Evolutionary conservation across 2,113 vertebrate genomes (phyloP).

Genomic region (Ovibos moschatus): DNA sequence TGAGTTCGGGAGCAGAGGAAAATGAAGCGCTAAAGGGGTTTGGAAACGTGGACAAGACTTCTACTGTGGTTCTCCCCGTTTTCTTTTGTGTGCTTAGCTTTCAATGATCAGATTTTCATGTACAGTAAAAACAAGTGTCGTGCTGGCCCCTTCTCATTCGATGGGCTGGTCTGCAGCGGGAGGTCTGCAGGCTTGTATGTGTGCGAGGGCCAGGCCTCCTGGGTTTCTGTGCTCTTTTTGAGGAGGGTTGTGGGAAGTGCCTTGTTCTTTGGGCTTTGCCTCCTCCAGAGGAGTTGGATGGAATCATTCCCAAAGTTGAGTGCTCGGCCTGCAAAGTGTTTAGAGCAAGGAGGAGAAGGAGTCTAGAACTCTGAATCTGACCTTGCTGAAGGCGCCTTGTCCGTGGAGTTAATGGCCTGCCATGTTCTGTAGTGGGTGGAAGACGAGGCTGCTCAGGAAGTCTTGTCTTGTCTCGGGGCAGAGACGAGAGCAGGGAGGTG

Average conservation of each 20-base stretch:
- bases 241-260: neutral
- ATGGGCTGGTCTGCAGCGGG: neutral
- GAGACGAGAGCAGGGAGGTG: neutral
- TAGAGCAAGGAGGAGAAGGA: neutral
- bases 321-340: neutral
- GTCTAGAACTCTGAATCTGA: neutral
- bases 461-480: neutral
- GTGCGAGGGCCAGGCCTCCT: neutral
- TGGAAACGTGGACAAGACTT: neutral
- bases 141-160: neutral
- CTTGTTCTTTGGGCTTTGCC: neutral
- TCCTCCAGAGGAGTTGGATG: neutral
- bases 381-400: neutral
- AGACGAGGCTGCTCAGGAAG: neutral
- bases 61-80: neutral
- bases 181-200: neutral
- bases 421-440: rapidly evolving
- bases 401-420: neutral
- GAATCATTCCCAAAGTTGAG: neutral
- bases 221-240: neutral
- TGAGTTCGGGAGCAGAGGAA: slow-evolving; percentile 63
- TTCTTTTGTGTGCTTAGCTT: neutral
- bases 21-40: neutral
- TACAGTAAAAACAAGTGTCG: neutral
- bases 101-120: neutral